Evolutionary conservation across 2,113 vertebrate species (phyloP).

Genomic region (Myrmecophaga tridactyla): DNA sequence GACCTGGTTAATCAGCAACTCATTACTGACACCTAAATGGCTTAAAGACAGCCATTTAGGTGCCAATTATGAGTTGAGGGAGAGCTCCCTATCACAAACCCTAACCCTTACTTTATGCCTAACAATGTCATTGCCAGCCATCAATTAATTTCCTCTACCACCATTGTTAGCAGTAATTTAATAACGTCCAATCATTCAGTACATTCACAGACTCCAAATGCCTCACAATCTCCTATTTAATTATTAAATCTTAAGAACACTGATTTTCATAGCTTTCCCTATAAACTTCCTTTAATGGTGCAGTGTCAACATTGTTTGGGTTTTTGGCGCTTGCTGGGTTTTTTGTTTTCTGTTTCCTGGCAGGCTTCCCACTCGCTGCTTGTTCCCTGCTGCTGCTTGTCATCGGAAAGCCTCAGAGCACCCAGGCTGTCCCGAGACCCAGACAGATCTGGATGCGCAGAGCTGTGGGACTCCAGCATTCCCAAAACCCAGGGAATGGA

Average conservation of each 20-base stretch:
- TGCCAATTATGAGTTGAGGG: too few species aligned
- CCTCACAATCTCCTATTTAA: slow-evolving; percentile 59
- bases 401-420: not conserved
- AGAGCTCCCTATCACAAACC: too few species aligned
- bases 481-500: not conserved
- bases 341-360: too few species aligned
- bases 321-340: too few species aligned
- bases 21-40: too few species aligned
- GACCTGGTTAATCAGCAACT: too few species aligned
- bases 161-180: slow-evolving; percentile 54
- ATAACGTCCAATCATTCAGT: slow-evolving; percentile 63
- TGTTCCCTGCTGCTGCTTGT: not conserved
- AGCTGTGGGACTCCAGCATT: not conserved
- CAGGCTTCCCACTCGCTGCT: not conserved
- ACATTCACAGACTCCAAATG: slow-evolving; percentile 49
- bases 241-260: slow-evolving; percentile 45
- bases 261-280: not conserved
- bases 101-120: too few species aligned
- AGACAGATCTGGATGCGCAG: not conserved
- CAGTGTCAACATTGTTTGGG: not conserved
- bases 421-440: not conserved
- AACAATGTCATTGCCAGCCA: not conserved
- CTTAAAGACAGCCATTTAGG: too few species aligned
- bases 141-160: slow-evolving; percentile 44
- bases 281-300: not conserved